Conservation (phyloP, 2,113 vertebrate species). For the Barbus barbus region DNA sequence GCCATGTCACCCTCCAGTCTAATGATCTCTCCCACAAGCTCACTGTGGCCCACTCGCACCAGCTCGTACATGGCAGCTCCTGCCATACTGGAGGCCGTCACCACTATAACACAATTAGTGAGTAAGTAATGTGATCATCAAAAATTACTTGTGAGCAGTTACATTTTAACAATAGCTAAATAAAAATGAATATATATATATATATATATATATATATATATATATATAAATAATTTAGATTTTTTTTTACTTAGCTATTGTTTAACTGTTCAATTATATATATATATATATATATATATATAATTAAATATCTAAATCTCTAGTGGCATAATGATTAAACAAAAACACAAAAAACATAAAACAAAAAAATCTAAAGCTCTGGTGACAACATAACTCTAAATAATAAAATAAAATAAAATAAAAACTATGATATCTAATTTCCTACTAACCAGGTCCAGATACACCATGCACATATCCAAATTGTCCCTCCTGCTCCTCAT, state of each 20-base stretch:
- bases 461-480: slow-evolving; percentile 96
- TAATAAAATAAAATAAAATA: background rate
- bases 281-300: too few relatives aligned
- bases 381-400: background rate
- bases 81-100: slow-evolving; percentile 92
- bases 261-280: too few relatives aligned
- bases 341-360: background rate
- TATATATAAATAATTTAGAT: too few relatives aligned
- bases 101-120: slow-evolving; percentile 74
- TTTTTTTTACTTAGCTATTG: too few relatives aligned
- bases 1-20: slow-evolving; percentile 96
- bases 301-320: background rate
- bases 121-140: background rate
- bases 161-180: background rate
- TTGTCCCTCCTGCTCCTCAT: slow-evolving; percentile 88
- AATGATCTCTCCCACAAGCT: slow-evolving; percentile 97
- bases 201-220: too few relatives aligned
- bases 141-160: background rate
- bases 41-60: slow-evolving; percentile 94
- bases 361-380: background rate
- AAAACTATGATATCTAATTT: background rate
- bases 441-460: slow-evolving; percentile 90
- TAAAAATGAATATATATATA: background rate
- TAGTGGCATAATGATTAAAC: background rate
- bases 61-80: slow-evolving; percentile 99